Conservation (phyloP, 2,888 invertebrate species). For the Patella ulyssiponensis region DNA sequence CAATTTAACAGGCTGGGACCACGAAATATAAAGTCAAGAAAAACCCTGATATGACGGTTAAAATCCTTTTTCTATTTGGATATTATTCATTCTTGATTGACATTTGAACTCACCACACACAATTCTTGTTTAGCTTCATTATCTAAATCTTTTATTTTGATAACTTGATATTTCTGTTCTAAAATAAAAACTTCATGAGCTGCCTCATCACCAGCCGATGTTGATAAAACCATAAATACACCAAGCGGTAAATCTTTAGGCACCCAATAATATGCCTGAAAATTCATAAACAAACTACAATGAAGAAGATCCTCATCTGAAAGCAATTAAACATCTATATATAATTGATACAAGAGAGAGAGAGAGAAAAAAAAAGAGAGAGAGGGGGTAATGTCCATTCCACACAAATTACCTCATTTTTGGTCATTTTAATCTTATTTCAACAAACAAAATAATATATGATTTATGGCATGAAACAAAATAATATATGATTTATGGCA, state of each 20-base stretch:
- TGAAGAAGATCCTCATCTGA: no score
- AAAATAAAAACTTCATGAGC: slow-evolving; percentile 37
- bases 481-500: no score
- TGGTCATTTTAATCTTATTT: no score
- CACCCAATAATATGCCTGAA: slow-evolving; percentile 48
- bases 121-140: slow-evolving; percentile 36
- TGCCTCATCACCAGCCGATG: slow-evolving; percentile 32
- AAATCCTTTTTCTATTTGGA: background rate
- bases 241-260: slow-evolving; percentile 41
- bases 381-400: no score
- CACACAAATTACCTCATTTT: no score
- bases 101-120: slow-evolving; percentile 39
- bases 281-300: background rate
- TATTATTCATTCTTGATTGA: no score
- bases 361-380: no score
- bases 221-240: slow-evolving; percentile 41
- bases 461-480: no score
- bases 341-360: no score
- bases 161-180: slow-evolving; percentile 32
- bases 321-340: no score
- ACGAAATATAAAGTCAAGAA: background rate
- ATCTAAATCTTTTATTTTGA: slow-evolving; percentile 38
- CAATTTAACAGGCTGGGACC: background rate
- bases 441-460: no score
- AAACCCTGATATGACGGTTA: no score